Base-by-base conservation (phyloP, 2,888 invertebrate genomes). In the Volucella inanis region DNA sequence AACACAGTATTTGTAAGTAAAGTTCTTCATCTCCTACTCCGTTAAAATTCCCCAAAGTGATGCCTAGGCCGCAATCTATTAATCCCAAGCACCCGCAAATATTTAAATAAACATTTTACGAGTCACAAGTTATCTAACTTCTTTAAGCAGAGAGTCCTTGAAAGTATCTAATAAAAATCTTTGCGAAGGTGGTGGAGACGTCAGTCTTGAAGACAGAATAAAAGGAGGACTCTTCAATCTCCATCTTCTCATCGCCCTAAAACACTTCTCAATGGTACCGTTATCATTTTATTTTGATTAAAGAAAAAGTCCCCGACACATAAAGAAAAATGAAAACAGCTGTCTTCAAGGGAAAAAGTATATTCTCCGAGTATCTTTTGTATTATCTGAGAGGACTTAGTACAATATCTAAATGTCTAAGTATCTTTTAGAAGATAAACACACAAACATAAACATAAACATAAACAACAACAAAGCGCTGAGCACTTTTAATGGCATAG, bases 201-300 rank as follows among this genome's bases (percentile, higher is more conserved):
- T 31, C 31, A 31, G 31, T 31, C 0, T 31, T 31, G 31, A 31
- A 31, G 31, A 31, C 6, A 31, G 31, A 31, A 6, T n/a, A n/a
- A n/a, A n/a, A n/a, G n/a, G n/a, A n/a, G n/a, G n/a, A n/a, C 39
- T 22, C 43, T 6, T 39, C 10, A 18, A 15, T 54, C 54, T 10
- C 55, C 14, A 14, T 8, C 14, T n/a, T 12, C 18, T 1, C 49
- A 67, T 11, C 39, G 47, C 55, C 22, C 47, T 38, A 39, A 41
- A 50, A 14, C 41, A 22, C 57, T 1, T n/a, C 54, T 55, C 50
- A 52, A 57, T 15, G 75, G 55, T 65, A 75, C 62, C 65, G 64
- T 84, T 84, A 84, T 79, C 84, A 75, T 79, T 75, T 79, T 55
- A 79, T 79, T 74, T 70, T 84, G 79, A 84, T 79, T 79, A 79